A percentile compares a stretch with the other conserved stretches of the same genome.
These are phyloP conservation scores for Syrista parreyssii DNA, from an alignment of 2,888 invertebrate species.

Conservation along the genomic window DNA sequence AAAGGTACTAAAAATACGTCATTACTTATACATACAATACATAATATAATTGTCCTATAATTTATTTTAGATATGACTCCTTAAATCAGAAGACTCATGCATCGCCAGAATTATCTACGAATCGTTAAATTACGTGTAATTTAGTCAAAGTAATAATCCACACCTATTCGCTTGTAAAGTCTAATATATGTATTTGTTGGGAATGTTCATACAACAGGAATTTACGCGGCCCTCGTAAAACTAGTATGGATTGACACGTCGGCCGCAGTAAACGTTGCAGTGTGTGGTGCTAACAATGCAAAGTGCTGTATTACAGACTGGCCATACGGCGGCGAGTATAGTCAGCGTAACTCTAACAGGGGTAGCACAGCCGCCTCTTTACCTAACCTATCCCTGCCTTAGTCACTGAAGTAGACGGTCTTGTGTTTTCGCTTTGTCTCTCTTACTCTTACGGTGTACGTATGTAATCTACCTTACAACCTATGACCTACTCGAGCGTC, in stretches of 20 bases:
- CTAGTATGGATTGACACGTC: slow-evolving; percentile 59
- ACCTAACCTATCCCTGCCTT: slow-evolving; percentile 4
- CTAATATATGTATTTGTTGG: background rate
- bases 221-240: slow-evolving; percentile 60
- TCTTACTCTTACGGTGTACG: background rate
- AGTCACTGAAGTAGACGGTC: slow-evolving; percentile 12
- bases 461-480: background rate
- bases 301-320: slow-evolving; percentile 51
- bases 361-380: background rate
- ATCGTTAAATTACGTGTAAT: background rate
- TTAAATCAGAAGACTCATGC: no score
- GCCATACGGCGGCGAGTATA: background rate
- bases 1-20: background rate
- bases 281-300: slow-evolving; percentile 46
- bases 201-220: slow-evolving; percentile 23
- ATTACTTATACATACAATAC: background rate
- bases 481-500: background rate
- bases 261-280: slow-evolving; percentile 52
- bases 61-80: background rate
- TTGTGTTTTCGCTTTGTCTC: background rate
- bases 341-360: background rate
- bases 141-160: background rate
- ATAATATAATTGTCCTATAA: background rate
- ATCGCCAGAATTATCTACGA: background rate
- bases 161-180: background rate